Conservation (phyloP, 2,888 invertebrate genomes). For the Eucera pruinosa region DNA sequence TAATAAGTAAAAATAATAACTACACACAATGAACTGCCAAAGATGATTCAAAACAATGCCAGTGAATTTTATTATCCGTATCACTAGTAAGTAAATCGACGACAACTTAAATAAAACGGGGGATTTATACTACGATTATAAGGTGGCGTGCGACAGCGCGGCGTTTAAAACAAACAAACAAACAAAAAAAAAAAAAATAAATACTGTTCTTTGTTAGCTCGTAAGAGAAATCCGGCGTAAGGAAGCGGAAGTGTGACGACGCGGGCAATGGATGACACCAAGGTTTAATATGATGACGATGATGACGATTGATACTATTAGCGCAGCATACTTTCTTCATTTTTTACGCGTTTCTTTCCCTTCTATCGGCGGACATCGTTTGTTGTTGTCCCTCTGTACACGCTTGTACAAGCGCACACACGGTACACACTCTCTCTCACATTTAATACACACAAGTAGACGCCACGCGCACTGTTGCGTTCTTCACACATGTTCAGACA, state of each 20-base stretch:
- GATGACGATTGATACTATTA: constrained; percentile 48
- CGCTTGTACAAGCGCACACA: constrained; percentile 56
- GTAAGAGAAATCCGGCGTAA: constrained; percentile 61
- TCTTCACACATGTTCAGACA: background rate
- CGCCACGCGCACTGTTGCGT: background rate
- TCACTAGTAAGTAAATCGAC: constrained; percentile 80
- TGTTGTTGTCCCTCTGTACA: constrained; percentile 63
- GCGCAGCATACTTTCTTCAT: constrained; percentile 64
- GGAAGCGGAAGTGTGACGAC: constrained; percentile 7
- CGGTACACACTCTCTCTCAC: constrained; percentile 37
- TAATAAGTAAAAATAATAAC: constrained; percentile 51
- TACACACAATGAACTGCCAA: constrained; percentile 83
- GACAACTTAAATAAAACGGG: constrained; percentile 65
- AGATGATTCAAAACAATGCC: constrained; percentile 82
- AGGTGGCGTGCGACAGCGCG: constrained; percentile 65
- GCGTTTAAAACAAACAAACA: constrained; percentile 37
- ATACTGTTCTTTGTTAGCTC: constrained; percentile 72
- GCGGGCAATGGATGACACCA: background rate
- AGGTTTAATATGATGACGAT: constrained; percentile 9
- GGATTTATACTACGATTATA: constrained; percentile 78
- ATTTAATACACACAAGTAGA: background rate
- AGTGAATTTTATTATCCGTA: constrained; percentile 84
- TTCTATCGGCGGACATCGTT: constrained; percentile 66
- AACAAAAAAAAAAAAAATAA: constrained; percentile 7
- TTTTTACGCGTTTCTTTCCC: constrained; percentile 62